A percentile compares a stretch with the other conserved stretches of the same genome.
These are phyloP conservation scores for Operophtera brumata DNA, from an alignment of 2,888 invertebrate genomes.

Conservation along the genomic window DNA sequence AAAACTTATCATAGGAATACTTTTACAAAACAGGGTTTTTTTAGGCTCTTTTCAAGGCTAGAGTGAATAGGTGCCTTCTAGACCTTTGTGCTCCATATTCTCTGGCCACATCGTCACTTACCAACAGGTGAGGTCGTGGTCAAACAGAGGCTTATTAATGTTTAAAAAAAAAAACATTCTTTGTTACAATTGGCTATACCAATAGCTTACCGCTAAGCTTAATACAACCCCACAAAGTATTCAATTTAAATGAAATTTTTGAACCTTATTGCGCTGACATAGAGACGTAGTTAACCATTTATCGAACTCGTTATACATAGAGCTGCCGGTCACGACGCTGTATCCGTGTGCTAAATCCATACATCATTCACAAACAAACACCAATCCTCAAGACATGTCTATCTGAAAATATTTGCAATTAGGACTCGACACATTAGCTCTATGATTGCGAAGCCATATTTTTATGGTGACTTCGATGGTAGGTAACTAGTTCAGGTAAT, in stretches of 20 bases:
- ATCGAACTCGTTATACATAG: not conserved
- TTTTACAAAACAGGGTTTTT: too few species aligned
- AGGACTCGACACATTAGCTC: conserved; percentile 11
- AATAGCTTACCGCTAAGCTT: too few species aligned
- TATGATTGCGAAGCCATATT: conserved; percentile 6
- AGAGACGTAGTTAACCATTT: not conserved
- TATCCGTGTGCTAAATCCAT: conserved; percentile 34
- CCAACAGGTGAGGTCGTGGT: too few species aligned
- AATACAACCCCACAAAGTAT: not conserved
- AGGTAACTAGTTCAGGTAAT: conserved; percentile 1
- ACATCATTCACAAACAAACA: conserved; percentile 30
- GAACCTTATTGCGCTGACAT: not conserved
- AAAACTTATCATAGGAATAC: too few species aligned
- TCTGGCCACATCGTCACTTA: too few species aligned
- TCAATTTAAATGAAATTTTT: not conserved
- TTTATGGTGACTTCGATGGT: conserved; percentile 7
- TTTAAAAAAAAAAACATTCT: too few species aligned
- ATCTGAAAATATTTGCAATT: conserved; percentile 28
- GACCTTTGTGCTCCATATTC: too few species aligned
- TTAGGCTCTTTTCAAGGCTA: too few species aligned
- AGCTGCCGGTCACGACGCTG: conserved; percentile 27
- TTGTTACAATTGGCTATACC: too few species aligned
- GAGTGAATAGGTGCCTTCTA: too few species aligned
- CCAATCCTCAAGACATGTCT: conserved; percentile 18
- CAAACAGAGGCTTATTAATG: too few species aligned